phyloP scores from a whole-genome alignment of 2,113 vertebrate species.

The Spilogale gracilis region DNA sequence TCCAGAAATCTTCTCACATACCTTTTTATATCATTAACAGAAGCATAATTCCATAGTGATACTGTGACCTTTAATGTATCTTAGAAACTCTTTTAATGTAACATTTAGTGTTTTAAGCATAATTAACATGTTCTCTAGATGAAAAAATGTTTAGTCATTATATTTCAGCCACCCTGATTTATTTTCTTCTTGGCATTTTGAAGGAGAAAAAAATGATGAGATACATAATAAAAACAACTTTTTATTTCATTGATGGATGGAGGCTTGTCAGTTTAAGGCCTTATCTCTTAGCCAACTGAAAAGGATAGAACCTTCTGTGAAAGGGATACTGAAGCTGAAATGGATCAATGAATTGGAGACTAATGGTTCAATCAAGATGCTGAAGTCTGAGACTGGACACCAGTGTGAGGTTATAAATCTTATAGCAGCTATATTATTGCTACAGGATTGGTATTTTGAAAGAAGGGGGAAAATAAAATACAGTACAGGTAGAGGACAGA shows the following conservation, averaged over 20 bases:
- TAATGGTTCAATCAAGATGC: neutral
- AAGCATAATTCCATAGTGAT: conserved; percentile 19
- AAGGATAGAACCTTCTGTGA: neutral
- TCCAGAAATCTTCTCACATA: neutral
- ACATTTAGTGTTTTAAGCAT: conserved; percentile 27
- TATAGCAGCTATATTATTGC: neutral
- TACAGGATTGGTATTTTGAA: neutral
- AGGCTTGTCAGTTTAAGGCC: neutral
- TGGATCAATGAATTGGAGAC: conserved; percentile 4
- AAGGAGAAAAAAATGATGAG: conserved; percentile 31
- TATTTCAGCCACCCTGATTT: conserved; percentile 25
- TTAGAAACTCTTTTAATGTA: conserved; percentile 1
- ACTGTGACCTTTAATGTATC: conserved; percentile 56
- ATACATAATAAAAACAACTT: conserved; percentile 34
- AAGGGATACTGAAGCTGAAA: neutral
- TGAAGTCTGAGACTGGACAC: neutral
- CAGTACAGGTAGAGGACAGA: neutral
- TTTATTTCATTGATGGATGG: neutral
- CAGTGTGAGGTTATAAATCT: neutral
- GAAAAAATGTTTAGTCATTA: neutral
- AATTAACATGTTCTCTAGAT: conserved; percentile 27
- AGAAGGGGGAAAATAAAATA: neutral
- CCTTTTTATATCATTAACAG: neutral
- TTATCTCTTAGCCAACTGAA: neutral
- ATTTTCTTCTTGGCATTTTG: conserved; percentile 28